Conservation (phyloP, 2,888 invertebrate species). For the Gastracanthus pulcherrimus region DNA sequence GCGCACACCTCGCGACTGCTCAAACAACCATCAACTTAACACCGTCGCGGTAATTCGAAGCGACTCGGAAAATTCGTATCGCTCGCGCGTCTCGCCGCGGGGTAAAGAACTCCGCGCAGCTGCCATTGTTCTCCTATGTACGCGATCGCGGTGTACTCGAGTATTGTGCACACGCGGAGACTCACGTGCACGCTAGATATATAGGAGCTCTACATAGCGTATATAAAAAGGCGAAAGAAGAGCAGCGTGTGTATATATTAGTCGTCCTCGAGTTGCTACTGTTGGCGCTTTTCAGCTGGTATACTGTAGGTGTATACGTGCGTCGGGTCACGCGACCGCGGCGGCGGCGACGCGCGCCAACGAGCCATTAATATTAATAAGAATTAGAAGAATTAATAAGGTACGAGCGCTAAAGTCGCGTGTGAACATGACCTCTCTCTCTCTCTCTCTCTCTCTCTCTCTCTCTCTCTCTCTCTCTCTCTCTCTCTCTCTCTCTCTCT, state of each 20-base stretch:
- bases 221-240: neutral
- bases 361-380: slow-evolving; percentile 72
- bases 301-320: neutral
- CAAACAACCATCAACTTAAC: neutral
- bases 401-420: slow-evolving; percentile 62
- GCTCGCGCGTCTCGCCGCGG: neutral
- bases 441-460: neutral
- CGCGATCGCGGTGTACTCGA: too few relatives aligned
- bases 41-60: neutral
- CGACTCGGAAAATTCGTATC: slow-evolving; percentile 32
- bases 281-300: neutral
- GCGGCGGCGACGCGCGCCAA: slow-evolving; percentile 9
- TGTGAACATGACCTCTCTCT: slow-evolving; percentile 73
- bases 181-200: neutral
- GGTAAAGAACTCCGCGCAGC: neutral
- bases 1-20: neutral
- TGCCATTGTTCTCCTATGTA: slow-evolving; percentile 28
- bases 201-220: neutral
- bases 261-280: slow-evolving; percentile 2
- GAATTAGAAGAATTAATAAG: slow-evolving; percentile 70
- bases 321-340: neutral
- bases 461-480: neutral
- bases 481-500: slow-evolving; percentile 49
- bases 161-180: too few relatives aligned
- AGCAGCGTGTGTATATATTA: neutral